Base-by-base conservation (phyloP, 2,888 invertebrate genomes). In the Elmis aenea region DNA sequence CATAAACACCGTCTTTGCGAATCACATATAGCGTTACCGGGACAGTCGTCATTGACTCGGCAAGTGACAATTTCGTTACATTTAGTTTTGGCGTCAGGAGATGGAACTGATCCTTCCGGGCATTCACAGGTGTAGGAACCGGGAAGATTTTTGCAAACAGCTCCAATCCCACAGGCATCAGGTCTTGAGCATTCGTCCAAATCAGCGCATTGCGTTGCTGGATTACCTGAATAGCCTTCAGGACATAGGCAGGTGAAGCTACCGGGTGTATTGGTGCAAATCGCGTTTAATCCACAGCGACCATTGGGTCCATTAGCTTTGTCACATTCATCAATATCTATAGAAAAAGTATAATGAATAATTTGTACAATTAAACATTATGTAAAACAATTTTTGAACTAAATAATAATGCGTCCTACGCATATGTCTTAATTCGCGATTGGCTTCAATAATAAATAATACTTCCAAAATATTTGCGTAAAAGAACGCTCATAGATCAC, bases 321-420 rank as follows among this genome's bases (percentile, higher is more conserved):
- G 58, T 91, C 88, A 61, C 95, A 95, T 70, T 95, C 95, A 63
- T 95, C 79, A 46, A 95, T 83, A 68, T 95, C 94, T 79, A 32
- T 22, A 37, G 33, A 9, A 28, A 30, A 35, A 33, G 8, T 40
- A 26, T 24, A 5, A 10, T 6, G n/a, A n/a, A n/a, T n/a, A n/a
- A n/a, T n/a, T n/a, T n/a, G n/a, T n/a, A n/a, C n/a, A 18, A 18
- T 18, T 18, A 18, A 18, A 18, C 8, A 18, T 18, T 18, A 18
- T 18, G 8, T 18, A 34, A 22, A 30, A 30, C n/a, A 27, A 27
- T 27, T 27, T 9, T 27, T 25, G 8, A 6, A 24, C 5, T 6
- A n/a, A 6, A 24, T 24, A 6, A 5, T 24, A 11, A 24, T 24
- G 11, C 11, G 5, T n/a, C 9, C n/a, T 5, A 24, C 24, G n/a